A percentile compares a stretch with the other conserved stretches of the same genome.
Evolutionary conservation across 1,140 invertebrate species (phyloP).

Genomic region (Solen grandis): DNA sequence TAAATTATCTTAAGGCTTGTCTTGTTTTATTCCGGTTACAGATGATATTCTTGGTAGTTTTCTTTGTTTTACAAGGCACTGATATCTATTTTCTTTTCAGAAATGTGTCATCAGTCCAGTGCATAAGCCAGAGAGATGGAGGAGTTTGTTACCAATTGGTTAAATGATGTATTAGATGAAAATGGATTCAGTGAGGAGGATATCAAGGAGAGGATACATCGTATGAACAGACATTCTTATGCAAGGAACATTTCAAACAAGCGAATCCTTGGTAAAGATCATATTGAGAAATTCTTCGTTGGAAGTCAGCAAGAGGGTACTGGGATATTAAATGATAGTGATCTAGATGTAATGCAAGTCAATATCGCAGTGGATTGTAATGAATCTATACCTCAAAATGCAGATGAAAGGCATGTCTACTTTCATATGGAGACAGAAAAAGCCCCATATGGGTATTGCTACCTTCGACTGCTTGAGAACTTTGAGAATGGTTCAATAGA

Average conservation of each 20-base stretch:
- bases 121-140: no score
- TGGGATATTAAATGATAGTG: background rate
- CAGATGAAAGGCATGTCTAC: background rate
- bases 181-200: background rate
- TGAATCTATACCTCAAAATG: background rate
- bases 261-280: background rate
- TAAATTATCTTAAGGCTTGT: no score
- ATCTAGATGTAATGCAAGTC: background rate
- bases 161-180: background rate
- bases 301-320: background rate
- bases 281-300: background rate
- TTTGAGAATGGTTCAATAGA: background rate
- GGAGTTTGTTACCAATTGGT: no score
- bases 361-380: background rate
- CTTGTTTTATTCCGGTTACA: no score
- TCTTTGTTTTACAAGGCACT: no score
- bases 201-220: background rate
- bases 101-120: no score
- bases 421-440: background rate
- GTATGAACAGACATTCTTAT: background rate
- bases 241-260: background rate
- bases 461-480: background rate
- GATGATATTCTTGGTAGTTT: no score
- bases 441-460: background rate
- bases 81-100: no score